Evolutionary conservation across 2,113 vertebrate species (phyloP).

Genomic region (Collichthys lucidus): DNA sequence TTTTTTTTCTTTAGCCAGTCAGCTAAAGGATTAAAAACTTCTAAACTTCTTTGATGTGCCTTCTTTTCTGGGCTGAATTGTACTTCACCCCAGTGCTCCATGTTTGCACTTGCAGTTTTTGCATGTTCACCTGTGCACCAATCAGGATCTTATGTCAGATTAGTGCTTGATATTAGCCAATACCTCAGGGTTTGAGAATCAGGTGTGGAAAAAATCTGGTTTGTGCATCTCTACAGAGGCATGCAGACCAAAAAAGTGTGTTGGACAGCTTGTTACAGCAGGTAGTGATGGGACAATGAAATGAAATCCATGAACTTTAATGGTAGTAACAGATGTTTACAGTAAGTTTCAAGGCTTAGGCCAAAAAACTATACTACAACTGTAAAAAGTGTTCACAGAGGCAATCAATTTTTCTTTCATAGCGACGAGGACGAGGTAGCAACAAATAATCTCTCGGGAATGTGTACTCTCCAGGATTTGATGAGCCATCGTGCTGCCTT

Average conservation of each 20-base stretch:
- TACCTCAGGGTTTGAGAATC: not conserved
- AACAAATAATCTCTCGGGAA: no score
- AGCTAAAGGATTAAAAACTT: not conserved
- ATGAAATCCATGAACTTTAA: not conserved
- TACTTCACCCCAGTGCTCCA: not conserved
- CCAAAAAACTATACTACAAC: no score
- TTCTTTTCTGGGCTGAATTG: not conserved
- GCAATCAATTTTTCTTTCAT: not conserved
- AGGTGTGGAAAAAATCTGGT: not conserved
- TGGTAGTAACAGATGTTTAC: not conserved
- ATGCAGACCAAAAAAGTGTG: not conserved
- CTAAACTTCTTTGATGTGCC: not conserved
- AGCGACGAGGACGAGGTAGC: no score
- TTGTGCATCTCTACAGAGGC: not conserved
- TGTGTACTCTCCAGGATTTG: no score
- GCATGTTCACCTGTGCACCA: no score
- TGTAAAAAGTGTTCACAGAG: not conserved
- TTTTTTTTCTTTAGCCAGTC: not conserved
- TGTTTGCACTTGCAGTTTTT: no score
- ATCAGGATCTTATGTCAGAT: not conserved
- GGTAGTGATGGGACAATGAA: not conserved
- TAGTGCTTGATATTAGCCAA: no score
- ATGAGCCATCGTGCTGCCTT: no score
- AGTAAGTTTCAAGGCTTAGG: not conserved
- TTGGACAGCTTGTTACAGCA: not conserved